Evolutionary conservation across 37 sponge, comb jelly and placozoan species (phyloP).

Genomic region (Crambe crambe): DNA sequence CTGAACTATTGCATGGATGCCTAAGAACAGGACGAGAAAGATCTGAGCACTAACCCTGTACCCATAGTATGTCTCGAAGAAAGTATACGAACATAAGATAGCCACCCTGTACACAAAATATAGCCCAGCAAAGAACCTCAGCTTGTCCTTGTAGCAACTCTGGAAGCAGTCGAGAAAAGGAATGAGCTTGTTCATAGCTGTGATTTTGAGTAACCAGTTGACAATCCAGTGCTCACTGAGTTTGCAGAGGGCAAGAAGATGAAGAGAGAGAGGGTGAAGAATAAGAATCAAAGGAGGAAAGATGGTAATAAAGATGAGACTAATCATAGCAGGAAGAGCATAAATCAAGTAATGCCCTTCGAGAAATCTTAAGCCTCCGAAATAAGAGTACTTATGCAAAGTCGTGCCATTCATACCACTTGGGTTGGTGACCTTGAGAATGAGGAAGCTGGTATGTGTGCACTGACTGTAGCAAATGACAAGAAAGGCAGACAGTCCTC

Average conservation of each 20-base stretch:
- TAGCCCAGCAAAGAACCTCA: conserved; percentile 43
- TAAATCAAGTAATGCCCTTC: conserved; percentile 22
- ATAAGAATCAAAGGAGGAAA: conserved; percentile 38
- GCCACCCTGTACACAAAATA: conserved; percentile 32
- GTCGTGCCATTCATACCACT: not conserved
- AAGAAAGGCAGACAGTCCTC: conserved; percentile 39
- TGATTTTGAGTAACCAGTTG: conserved; percentile 7
- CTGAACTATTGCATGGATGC: conserved; percentile 19
- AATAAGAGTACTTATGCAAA: not conserved
- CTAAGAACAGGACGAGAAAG: conserved; percentile 15
- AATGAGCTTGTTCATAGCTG: not conserved
- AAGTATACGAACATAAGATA: not conserved
- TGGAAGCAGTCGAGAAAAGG: conserved; percentile 44
- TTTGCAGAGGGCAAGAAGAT: conserved; percentile 9
- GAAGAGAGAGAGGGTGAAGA: conserved; percentile 12
- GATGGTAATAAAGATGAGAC: not conserved
- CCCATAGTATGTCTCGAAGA: not conserved
- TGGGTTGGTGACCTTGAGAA: not conserved
- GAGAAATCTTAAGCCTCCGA: conserved; percentile 25
- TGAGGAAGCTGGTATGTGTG: conserved; percentile 15
- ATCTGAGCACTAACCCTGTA: not conserved
- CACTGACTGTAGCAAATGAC: conserved; percentile 47
- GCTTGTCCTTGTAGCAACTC: conserved; percentile 34
- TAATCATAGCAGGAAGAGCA: conserved; percentile 33
- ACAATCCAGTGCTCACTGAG: conserved; percentile 7